phyloP scores from a whole-genome alignment of 2,797 vertebrate genomes.

The Clangula hyemalis region DNA sequence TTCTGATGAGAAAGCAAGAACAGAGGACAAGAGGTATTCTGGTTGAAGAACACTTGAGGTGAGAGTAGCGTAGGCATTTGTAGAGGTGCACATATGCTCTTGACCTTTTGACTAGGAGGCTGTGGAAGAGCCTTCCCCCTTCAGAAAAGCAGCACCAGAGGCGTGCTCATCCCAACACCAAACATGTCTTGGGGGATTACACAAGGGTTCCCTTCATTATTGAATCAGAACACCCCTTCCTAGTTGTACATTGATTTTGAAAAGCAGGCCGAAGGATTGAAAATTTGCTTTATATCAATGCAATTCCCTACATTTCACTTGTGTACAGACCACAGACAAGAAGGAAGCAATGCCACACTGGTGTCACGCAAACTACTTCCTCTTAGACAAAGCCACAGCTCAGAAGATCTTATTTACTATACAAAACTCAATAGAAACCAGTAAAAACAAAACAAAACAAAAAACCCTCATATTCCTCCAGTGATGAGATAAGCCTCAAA shows the following conservation, averaged over 20 bases:
- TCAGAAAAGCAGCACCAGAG: not conserved
- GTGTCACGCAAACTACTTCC: fast-evolving
- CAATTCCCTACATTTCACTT: not conserved
- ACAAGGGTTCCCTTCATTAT: not conserved
- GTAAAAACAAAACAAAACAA: not conserved
- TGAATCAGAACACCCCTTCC: not conserved
- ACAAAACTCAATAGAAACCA: not conserved
- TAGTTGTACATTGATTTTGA: not conserved
- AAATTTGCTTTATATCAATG: not conserved
- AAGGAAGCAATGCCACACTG: not conserved
- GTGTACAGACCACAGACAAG: not conserved
- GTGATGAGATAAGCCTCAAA: not conserved
- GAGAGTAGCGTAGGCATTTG: not conserved
- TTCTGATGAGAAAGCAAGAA: not conserved
- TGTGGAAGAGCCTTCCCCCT: not conserved
- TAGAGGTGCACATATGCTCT: fast-evolving
- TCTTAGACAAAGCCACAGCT: not conserved
- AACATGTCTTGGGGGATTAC: fast-evolving
- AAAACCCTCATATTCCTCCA: not conserved
- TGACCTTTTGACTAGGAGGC: not conserved
- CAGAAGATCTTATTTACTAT: not conserved
- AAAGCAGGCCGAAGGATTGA: not conserved
- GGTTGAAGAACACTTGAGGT: not conserved
- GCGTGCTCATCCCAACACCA: not conserved
- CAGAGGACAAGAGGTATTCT: not conserved